Evolutionary conservation across 2,888 invertebrate genomes (phyloP).

Genomic region (Thecocarcelia acutangulata): DNA sequence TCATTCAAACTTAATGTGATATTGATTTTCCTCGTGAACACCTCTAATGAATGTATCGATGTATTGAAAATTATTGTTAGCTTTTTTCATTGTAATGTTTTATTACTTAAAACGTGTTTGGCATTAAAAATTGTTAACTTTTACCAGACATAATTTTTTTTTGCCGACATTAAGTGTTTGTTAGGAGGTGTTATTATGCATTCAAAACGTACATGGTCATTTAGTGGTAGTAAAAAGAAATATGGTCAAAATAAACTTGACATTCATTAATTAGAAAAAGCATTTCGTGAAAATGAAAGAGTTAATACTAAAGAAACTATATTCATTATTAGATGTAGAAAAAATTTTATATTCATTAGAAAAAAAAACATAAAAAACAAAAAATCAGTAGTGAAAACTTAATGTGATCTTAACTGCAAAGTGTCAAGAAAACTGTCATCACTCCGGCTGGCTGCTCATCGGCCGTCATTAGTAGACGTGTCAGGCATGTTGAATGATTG

Average conservation of each 20-base stretch:
- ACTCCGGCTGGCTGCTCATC: no score
- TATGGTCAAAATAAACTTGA: constrained; percentile 7
- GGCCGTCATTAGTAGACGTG: no score
- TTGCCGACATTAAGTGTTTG: neutral
- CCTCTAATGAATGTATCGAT: neutral
- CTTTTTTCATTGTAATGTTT: constrained; percentile 14
- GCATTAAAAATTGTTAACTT: constrained; percentile 11
- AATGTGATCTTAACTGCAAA: no score
- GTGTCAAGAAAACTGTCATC: no score
- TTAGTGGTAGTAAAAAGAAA: neutral
- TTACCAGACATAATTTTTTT: no score
- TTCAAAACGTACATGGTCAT: neutral
- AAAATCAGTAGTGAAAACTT: no score
- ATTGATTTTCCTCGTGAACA: no score
- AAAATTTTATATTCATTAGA: neutral
- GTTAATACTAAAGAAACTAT: neutral
- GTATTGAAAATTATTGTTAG: constrained; percentile 1
- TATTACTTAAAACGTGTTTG: constrained; percentile 21
- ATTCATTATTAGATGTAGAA: no score
- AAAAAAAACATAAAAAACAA: neutral
- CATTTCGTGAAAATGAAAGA: neutral
- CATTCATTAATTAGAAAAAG: constrained; percentile 9
- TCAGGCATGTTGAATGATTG: no score
- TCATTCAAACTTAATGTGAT: no score
- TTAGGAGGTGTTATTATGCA: constrained; percentile 6